These are phyloP conservation scores for Cylindroiulus punctatus DNA, from an alignment of 2,888 invertebrate species.

Conservation along the genomic window DNA sequence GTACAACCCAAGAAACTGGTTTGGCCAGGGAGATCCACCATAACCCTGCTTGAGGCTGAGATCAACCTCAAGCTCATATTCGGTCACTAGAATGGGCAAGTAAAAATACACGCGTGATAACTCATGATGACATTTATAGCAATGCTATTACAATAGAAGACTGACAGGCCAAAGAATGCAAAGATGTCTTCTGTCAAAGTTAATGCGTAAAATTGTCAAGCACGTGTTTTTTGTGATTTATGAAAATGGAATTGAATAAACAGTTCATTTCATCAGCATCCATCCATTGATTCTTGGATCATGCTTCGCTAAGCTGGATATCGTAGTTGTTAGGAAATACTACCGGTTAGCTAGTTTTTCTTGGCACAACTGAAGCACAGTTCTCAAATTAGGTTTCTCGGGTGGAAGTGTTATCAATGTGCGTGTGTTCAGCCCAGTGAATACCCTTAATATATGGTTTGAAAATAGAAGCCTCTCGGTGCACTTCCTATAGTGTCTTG, in stretches of 20 bases:
- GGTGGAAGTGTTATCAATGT: background rate
- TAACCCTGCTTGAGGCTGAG: no score
- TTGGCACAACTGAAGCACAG: background rate
- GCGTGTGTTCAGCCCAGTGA: background rate
- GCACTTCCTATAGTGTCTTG: constrained; percentile 21
- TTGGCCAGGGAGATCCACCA: no score
- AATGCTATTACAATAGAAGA: no score
- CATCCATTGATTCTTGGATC: background rate
- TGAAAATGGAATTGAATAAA: background rate
- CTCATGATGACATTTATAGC: no score
- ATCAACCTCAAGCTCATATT: no score
- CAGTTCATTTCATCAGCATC: background rate
- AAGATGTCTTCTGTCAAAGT: no score
- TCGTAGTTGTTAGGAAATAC: background rate
- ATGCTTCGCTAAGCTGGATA: background rate
- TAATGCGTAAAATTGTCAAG: no score
- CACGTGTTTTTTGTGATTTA: no score
- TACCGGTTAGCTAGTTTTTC: background rate
- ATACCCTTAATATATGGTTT: constrained; percentile 12
- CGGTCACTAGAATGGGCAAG: no score
- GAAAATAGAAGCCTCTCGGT: background rate
- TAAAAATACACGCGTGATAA: no score
- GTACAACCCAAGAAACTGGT: no score
- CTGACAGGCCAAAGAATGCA: no score
- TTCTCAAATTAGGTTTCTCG: constrained; percentile 28